Conservation (phyloP, 2,797 vertebrate species). For the Parauchenoglanis ngamensis region DNA sequence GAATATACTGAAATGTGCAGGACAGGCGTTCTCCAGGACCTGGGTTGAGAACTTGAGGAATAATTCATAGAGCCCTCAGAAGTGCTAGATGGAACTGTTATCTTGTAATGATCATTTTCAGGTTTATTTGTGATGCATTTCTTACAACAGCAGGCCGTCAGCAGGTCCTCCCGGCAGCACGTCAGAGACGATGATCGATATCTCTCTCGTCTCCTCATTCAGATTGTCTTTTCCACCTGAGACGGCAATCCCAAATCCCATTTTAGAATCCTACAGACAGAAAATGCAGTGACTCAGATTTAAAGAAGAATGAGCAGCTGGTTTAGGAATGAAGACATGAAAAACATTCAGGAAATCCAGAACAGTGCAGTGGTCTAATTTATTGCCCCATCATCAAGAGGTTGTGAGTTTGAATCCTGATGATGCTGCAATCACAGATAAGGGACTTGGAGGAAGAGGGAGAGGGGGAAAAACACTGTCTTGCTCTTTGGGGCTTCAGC, state of each 20-base stretch:
- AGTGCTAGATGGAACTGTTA: background rate
- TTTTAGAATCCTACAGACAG: slow-evolving; percentile 85
- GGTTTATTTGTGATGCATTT: slow-evolving; percentile 16
- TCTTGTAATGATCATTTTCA: background rate
- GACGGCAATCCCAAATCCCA: slow-evolving; percentile 96
- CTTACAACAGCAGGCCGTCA: slow-evolving; percentile 91
- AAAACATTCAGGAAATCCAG: background rate
- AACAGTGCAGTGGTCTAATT: background rate
- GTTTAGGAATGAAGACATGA: background rate
- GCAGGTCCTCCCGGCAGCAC: slow-evolving; percentile 91
- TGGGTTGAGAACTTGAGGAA: background rate
- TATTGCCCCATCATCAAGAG: background rate
- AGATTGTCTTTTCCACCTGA: slow-evolving; percentile 96
- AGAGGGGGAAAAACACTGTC: background rate
- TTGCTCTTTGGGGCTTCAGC: no score
- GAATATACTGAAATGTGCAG: background rate
- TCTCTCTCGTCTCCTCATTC: slow-evolving; percentile 91
- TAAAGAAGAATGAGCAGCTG: background rate
- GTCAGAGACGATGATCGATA: slow-evolving; percentile 91
- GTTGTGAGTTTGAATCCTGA: background rate
- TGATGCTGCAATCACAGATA: background rate
- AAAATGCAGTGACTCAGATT: background rate
- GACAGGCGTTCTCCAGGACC: background rate
- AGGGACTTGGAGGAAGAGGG: background rate
- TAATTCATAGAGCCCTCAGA: background rate